Evolutionary conservation across 2,888 invertebrate species (phyloP), one percentile per base, ranked within the genome.

Genomic region (Hetaerina titia): DNA sequence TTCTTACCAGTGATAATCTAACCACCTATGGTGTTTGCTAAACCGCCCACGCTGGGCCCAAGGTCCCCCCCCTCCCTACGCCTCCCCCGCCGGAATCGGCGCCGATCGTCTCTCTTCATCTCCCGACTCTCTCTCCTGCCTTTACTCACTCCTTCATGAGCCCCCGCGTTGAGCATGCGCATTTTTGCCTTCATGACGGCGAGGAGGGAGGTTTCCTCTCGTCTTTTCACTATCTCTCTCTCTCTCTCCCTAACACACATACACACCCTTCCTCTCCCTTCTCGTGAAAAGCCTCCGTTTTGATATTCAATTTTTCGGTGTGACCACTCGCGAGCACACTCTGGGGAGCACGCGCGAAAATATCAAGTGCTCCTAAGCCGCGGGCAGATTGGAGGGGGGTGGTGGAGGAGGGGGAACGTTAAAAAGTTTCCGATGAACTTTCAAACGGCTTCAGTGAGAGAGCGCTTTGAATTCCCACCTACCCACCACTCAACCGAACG

Each of bases 1-100:
- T 81, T 22, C 31, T 25, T 31, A 81, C 81, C 31, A 15, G 31
- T 9, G 81, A 81, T 81, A 81, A 31, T 31, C 81, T 81, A 81
- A 81, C 81, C 31, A 81, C 81, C 81, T 81, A 81, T 81, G 81
- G 81, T 81, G 81, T 81, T 81, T 81, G 81, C 58, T 17, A 58
- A 89, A 58, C 89, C 57, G 89, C n/a, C 89, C 57, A 58, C 89
- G 57, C 89, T n/a, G 89, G 5, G 58, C n/a, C 57, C 58, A 58
- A 57, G 22, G 89, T 22, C 57, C 31, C 15, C 57, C 89, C 89
- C 22, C 89, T 57, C 45, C 2, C 2, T 45, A 45, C 45, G 45
- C 45, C 4, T 45, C 31, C 15, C 57, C 89, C 89, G 19, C 89
- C 89, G 22, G 57, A 57, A 22, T 56, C 56, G 58, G 58, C 22